Percentiles rank a stretch among this genome's conserved stretches.
Conservation (phyloP, 1,140 invertebrate species). For the Coelopa frigida region DNA sequence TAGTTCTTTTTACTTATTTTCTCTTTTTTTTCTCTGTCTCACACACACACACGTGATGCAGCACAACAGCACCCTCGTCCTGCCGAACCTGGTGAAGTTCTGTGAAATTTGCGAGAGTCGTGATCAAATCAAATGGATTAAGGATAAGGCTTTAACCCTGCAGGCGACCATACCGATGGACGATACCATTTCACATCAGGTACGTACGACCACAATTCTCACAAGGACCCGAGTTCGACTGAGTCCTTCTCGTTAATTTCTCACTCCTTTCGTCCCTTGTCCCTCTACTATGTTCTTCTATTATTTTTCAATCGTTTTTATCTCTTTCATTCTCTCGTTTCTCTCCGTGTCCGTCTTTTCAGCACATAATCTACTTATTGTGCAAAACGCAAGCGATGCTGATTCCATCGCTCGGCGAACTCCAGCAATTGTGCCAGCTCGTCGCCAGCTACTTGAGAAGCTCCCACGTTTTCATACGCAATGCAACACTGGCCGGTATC, state of each 20-base stretch:
- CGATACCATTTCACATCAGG: slow-evolving; percentile 44
- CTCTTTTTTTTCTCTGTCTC: slow-evolving; percentile 1
- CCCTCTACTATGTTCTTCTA: too few species aligned
- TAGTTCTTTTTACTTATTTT: slow-evolving; percentile 2
- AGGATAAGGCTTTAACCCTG: slow-evolving; percentile 33
- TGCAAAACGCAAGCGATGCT: slow-evolving; percentile 40
- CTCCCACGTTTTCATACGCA: slow-evolving; percentile 54
- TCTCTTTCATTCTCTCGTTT: slow-evolving; percentile 2
- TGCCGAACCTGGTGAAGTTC: slow-evolving; percentile 42
- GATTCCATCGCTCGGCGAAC: slow-evolving; percentile 33
- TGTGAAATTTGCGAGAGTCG: slow-evolving; percentile 42
- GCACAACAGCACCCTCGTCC: slow-evolving; percentile 36
- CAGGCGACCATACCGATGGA: slow-evolving; percentile 42
- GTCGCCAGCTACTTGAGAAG: slow-evolving; percentile 49
- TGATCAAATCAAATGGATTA: slow-evolving; percentile 44
- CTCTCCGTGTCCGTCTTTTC: slow-evolving; percentile 2
- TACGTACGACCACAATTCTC: slow-evolving; percentile 11
- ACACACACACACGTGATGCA: slow-evolving; percentile 14
- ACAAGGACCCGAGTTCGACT: too few species aligned
- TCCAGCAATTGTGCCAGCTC: slow-evolving; percentile 40
- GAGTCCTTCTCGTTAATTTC: too few species aligned
- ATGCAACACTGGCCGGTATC: slow-evolving; percentile 65
- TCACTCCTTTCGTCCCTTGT: too few species aligned
- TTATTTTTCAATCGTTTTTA: neutral
- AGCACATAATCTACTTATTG: slow-evolving; percentile 43